Evolutionary conservation across 2,113 vertebrate species (phyloP).

Genomic region (Gymnobelideus leadbeateri): DNA sequence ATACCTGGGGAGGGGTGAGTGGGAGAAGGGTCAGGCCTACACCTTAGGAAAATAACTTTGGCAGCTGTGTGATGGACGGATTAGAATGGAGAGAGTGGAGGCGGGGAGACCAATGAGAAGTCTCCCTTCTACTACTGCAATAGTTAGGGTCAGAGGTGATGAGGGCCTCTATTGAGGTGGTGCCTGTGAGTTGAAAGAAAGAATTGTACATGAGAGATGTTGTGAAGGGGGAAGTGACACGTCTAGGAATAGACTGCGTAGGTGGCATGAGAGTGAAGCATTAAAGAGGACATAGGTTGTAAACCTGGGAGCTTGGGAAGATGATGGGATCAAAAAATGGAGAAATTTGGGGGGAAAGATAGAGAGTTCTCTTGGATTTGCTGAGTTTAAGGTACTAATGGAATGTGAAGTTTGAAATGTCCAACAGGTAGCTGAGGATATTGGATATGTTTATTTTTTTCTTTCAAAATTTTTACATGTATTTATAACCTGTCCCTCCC

Average conservation of each 20-base stretch:
- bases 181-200: background rate
- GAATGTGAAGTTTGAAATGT: background rate
- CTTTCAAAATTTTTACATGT: background rate
- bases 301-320: background rate
- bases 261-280: background rate
- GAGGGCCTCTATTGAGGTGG: background rate
- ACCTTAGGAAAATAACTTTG: background rate
- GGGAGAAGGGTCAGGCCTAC: background rate
- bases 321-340: background rate
- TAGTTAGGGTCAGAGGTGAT: background rate
- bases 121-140: background rate
- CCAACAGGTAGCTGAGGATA: background rate
- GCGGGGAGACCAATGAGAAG: background rate
- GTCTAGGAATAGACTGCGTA: background rate
- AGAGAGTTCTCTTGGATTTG: background rate
- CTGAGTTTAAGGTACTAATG: background rate
- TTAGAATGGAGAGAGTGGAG: background rate
- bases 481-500: background rate
- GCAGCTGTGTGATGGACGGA: background rate
- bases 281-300: background rate
- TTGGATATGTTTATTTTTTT: background rate
- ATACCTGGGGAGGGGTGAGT: background rate
- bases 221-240: background rate
- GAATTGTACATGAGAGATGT: background rate
- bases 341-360: background rate